Conservation (phyloP, 2,888 invertebrate species). For the Rotaria magnacalcarata region DNA sequence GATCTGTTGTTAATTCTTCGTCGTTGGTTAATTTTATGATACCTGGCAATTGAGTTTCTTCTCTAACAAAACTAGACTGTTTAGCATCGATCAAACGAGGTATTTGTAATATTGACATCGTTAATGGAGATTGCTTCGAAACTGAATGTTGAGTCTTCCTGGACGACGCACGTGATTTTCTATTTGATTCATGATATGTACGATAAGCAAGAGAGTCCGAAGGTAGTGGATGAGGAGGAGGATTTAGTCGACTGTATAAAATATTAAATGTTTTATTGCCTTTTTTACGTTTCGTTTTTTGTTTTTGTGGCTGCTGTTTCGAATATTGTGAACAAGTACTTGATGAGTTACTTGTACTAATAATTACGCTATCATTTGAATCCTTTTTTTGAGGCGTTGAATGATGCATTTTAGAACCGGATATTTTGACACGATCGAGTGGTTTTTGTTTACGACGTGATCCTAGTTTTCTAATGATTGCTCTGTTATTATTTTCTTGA, state of each 20-base stretch:
- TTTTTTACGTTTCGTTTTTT: background rate
- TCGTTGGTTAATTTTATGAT: background rate
- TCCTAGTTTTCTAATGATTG: background rate
- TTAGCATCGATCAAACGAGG: background rate
- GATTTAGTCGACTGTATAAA: background rate
- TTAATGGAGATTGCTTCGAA: background rate
- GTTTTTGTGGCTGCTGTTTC: background rate
- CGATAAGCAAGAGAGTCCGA: background rate
- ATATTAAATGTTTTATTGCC: background rate
- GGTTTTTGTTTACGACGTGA: background rate
- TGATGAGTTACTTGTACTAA: constrained; percentile 1
- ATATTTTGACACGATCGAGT: background rate
- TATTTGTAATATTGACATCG: background rate
- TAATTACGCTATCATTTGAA: background rate
- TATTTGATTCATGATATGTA: background rate
- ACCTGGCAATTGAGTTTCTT: background rate
- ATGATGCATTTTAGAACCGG: background rate
- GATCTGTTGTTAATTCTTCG: background rate
- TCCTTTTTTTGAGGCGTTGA: background rate
- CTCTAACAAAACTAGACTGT: background rate
- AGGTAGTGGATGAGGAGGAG: background rate
- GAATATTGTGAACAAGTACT: background rate
- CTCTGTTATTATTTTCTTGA: background rate
- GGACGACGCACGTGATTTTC: background rate
- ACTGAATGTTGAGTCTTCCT: background rate